phyloP scores from a whole-genome alignment of 2,113 vertebrate genomes.

The Pterophyllum scalare region DNA sequence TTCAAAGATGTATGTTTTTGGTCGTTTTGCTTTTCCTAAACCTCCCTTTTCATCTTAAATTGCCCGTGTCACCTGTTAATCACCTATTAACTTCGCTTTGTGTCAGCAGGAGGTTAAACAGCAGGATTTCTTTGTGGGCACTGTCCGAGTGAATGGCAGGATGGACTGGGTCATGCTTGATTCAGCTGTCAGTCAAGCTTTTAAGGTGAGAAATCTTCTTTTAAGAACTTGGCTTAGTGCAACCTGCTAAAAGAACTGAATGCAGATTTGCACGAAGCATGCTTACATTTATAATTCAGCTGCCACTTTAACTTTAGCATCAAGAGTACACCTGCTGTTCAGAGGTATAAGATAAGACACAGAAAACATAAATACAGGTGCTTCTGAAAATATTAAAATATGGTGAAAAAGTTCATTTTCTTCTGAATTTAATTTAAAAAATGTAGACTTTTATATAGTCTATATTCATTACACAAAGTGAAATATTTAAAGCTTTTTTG shows the following conservation, averaged over 20 bases:
- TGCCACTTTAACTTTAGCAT: constrained; percentile 20
- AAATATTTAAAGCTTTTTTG: background rate
- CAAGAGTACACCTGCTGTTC: background rate
- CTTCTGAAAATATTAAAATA: background rate
- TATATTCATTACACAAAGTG: background rate
- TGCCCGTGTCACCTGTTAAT: background rate
- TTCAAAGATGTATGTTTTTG: constrained; percentile 87
- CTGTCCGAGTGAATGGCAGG: constrained; percentile 89
- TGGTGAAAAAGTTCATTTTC: too few species aligned
- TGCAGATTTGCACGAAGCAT: constrained; percentile 16
- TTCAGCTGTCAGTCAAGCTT: constrained; percentile 91
- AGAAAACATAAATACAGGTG: rapidly evolving
- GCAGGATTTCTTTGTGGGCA: constrained; percentile 94
- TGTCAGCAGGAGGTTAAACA: constrained; percentile 90
- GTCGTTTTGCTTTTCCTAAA: background rate
- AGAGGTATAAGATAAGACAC: background rate
- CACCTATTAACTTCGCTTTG: background rate
- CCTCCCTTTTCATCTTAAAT: background rate
- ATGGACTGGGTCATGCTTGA: constrained; percentile 95
- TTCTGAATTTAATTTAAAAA: background rate
- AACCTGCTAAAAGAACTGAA: constrained; percentile 2
- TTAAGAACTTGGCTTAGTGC: background rate
- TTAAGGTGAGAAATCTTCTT: constrained; percentile 84
- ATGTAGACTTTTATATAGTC: background rate
- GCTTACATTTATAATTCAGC: constrained; percentile 4